Evolutionary conservation across 2,888 invertebrate species (phyloP).

Genomic region (Notocelia uddmanniana): DNA sequence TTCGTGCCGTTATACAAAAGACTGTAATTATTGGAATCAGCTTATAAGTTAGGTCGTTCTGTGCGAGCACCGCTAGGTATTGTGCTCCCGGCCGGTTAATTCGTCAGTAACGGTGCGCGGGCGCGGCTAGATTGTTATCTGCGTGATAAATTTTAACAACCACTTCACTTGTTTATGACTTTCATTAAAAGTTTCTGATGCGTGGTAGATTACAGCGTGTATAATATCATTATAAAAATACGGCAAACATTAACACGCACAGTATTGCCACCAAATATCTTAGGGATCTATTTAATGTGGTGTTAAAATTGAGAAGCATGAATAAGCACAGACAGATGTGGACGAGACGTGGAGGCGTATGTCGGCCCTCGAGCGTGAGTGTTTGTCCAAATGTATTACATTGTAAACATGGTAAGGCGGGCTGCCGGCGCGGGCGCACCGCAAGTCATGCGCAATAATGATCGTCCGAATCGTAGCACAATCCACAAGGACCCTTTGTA

Average conservation of each 20-base stretch:
- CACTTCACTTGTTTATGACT: conserved; percentile 42
- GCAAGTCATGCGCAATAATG: conserved; percentile 16
- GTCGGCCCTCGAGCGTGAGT: not conserved
- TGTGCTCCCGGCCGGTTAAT: conserved; percentile 16
- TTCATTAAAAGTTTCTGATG: conserved; percentile 44
- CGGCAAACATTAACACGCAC: conserved; percentile 4
- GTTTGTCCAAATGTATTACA: not conserved
- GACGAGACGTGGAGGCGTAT: not conserved
- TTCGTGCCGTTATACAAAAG: conserved; percentile 19
- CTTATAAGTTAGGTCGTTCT: conserved; percentile 12
- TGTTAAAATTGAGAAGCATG: not conserved
- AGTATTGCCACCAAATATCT: not conserved
- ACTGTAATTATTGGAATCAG: conserved; percentile 22
- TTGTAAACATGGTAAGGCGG: not conserved
- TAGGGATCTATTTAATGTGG: not conserved
- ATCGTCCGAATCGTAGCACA: not conserved
- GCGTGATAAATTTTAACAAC: conserved; percentile 44
- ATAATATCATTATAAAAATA: conserved; percentile 32
- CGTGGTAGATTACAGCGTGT: conserved; percentile 26
- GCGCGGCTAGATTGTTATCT: conserved; percentile 40
- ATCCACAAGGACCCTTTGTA: not conserved
- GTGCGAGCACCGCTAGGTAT: not conserved
- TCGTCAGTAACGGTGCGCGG: conserved; percentile 30
- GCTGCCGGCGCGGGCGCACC: not conserved
- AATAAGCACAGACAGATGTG: not conserved